These are phyloP conservation scores for Podarcis cretensis DNA, from an alignment of 2,113 vertebrate genomes.

Conservation along the genomic window DNA sequence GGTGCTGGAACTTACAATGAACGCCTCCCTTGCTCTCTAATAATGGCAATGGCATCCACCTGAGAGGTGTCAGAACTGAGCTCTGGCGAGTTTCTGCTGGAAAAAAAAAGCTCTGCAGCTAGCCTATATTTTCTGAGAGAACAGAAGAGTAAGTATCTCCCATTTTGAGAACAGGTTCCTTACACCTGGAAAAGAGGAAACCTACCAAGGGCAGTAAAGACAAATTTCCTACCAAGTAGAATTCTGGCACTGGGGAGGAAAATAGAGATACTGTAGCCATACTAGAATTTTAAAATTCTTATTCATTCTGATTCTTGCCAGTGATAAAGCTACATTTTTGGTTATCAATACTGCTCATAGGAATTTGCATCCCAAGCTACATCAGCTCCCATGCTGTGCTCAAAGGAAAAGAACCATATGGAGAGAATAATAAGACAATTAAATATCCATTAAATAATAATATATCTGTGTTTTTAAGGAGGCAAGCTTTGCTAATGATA, in stretches of 20 bases:
- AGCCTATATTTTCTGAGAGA: not conserved
- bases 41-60: no score
- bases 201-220: not conserved
- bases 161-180: not conserved
- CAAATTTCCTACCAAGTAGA: constrained; percentile 2
- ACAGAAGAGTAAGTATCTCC: not conserved
- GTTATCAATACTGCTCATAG: constrained; percentile 32
- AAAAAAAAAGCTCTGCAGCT: not conserved
- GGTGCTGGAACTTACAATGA: no score
- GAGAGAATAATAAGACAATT: constrained; percentile 82
- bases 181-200: constrained; percentile 20
- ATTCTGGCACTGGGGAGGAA: not conserved
- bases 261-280: not conserved
- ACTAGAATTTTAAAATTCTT: not conserved
- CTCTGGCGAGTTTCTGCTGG: no score
- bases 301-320: constrained; percentile 26
- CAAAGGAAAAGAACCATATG: constrained; percentile 78
- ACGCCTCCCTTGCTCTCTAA: no score
- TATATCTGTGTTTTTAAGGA: constrained; percentile 80
- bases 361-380: constrained; percentile 49
- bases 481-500: constrained; percentile 69
- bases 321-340: constrained; percentile 27
- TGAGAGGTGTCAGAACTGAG: no score
- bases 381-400: constrained; percentile 69
- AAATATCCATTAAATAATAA: constrained; percentile 83